Evolutionary conservation across 2,888 invertebrate species (phyloP).

Genomic region (Bembecia ichneumoniformis): DNA sequence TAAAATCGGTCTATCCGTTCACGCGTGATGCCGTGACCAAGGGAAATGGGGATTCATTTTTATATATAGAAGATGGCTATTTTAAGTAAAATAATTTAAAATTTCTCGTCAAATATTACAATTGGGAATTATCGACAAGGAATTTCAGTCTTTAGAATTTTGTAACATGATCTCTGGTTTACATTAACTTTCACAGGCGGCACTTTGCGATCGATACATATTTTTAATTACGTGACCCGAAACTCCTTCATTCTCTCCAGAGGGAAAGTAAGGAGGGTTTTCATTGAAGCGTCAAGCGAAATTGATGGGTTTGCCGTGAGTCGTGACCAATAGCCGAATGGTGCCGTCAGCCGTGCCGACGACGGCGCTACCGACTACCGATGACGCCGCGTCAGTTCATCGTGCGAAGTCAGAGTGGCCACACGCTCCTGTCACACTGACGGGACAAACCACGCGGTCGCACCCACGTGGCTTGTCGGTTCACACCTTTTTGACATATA

Average conservation of each 20-base stretch:
- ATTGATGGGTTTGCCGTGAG: conserved; percentile 64
- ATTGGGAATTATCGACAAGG: too few species aligned
- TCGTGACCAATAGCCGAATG: conserved; percentile 62
- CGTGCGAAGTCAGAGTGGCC: conserved; percentile 59
- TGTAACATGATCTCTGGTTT: not conserved
- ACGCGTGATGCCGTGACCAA: too few species aligned
- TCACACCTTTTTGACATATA: conserved; percentile 1
- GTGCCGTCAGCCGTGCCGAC: conserved; percentile 28
- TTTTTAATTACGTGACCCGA: conserved; percentile 48
- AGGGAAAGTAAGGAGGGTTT: conserved; percentile 55
- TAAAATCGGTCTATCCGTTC: too few species aligned
- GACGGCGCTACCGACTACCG: conserved; percentile 5
- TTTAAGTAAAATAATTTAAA: too few species aligned
- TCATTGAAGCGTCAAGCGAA: conserved; percentile 66
- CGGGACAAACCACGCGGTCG: conserved; percentile 40
- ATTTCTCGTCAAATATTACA: too few species aligned
- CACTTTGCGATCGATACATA: conserved; percentile 9
- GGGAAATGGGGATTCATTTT: too few species aligned
- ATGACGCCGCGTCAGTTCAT: conserved; percentile 48
- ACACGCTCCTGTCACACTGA: conserved; percentile 55
- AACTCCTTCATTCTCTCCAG: conserved; percentile 44
- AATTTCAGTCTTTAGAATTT: too few species aligned
- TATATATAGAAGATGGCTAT: too few species aligned
- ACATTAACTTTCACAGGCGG: not conserved
- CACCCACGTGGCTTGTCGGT: conserved; percentile 32